phyloP scores from a whole-genome alignment of 2,888 invertebrate species.

The Drosophila phalerata region DNA sequence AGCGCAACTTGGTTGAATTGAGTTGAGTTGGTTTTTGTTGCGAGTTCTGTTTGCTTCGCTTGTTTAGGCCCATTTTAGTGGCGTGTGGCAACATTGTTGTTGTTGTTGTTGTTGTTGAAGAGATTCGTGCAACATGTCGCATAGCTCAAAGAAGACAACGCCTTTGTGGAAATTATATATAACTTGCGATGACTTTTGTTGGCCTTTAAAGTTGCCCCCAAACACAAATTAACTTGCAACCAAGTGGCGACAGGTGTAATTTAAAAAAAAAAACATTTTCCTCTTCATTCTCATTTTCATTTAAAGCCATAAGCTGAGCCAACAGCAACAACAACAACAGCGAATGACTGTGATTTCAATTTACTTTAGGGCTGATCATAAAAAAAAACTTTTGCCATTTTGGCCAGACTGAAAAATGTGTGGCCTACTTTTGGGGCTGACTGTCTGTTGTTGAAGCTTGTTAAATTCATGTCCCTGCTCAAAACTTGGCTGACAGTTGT shows the following conservation, averaged over 20 bases:
- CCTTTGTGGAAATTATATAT: slow-evolving; percentile 18
- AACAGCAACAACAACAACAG: not conserved
- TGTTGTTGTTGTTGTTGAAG: slow-evolving; percentile 49
- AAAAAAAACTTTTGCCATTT: slow-evolving; percentile 52
- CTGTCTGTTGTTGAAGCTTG: slow-evolving; percentile 50
- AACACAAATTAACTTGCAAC: slow-evolving; percentile 57
- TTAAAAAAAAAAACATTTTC: slow-evolving; percentile 68
- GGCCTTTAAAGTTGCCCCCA: slow-evolving; percentile 62
- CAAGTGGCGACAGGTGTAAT: slow-evolving; percentile 63
- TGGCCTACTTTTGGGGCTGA: slow-evolving; percentile 36
- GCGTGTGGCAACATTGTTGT: slow-evolving; percentile 61
- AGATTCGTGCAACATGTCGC: slow-evolving; percentile 65
- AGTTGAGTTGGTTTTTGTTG: slow-evolving; percentile 30
- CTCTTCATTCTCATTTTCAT: slow-evolving; percentile 46
- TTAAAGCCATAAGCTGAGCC: slow-evolving; percentile 44
- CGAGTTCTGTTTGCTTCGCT: slow-evolving; percentile 32
- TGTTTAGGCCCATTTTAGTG: slow-evolving; percentile 37
- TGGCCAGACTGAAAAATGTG: slow-evolving; percentile 4
- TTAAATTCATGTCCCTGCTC: slow-evolving; percentile 62
- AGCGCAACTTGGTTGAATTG: slow-evolving; percentile 33
- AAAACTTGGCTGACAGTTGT: slow-evolving; percentile 47
- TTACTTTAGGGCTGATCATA: slow-evolving; percentile 65
- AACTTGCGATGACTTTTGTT: slow-evolving; percentile 27
- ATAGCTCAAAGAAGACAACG: slow-evolving; percentile 32
- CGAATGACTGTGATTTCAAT: slow-evolving; percentile 67